Base-by-base conservation (phyloP, 2,113 vertebrate species). In the Manacus vitellinus region DNA sequence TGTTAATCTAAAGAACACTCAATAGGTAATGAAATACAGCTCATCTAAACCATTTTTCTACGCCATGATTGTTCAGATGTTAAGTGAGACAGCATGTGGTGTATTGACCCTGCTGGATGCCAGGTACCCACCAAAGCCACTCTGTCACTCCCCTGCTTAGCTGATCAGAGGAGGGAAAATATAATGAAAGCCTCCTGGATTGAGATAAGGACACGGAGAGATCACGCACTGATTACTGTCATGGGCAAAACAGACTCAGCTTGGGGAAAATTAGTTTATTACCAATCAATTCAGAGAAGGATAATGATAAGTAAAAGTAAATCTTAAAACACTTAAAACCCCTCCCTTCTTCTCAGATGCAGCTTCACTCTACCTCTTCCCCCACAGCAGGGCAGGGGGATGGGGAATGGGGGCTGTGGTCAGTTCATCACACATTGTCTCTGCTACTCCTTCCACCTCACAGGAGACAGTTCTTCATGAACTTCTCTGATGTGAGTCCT, bases 371-470 rank as follows among this genome's bases (percentile, higher is more conserved):
- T 30, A 2, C 4, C 39, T 54, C 16, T n/a, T 46, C 13, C 16
- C 15, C 6, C 7, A 2, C 19, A 75, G 30, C 13, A 41, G 39
- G 39, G 24, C 30, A 82, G 30, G 13, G 9, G 16, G 13, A 3
- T 18, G 23, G 24, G 9, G 15, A 25, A 47, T 35, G 8, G 16
- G 10, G 3, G 4, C 14, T n/a, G 7, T 28, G 37, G 19, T 59
- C 33, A 28, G 14, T 19, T 59, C 37, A 39, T 44, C 19, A 46
- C 8, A 59, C 0, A 0, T 67, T 46, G 19, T 67, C 10, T 44
- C 37, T 81, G 39, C 15, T 20, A 8, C 8, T 67, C n/a, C 37
- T 52, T 59, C 3, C 23, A 59, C 24, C 28, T 61, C 39, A 52
- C 2, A 6, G 8, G 10, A 74, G 4, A 46, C 15, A 46, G 23